These are phyloP conservation scores for Entomyzon cyanotis DNA, from an alignment of 2,113 vertebrate species.

Conservation along the genomic window DNA sequence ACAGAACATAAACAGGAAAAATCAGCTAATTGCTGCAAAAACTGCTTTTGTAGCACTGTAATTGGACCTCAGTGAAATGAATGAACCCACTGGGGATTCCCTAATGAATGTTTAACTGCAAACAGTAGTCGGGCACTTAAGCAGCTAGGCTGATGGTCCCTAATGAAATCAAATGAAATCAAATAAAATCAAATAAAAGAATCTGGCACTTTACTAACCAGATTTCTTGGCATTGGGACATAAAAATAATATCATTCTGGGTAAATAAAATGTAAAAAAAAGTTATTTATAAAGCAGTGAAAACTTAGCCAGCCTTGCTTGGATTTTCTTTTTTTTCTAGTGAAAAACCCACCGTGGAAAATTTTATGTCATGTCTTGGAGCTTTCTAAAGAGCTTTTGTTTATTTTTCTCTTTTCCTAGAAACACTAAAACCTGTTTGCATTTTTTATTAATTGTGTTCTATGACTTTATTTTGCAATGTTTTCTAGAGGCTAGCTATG, in stretches of 20 bases:
- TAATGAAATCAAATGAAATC: constrained; percentile 92
- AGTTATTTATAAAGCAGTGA: constrained; percentile 73
- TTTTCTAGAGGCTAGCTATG: neutral
- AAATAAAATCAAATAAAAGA: constrained; percentile 93
- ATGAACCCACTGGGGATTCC: constrained; percentile 91
- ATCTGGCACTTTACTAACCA: constrained; percentile 89
- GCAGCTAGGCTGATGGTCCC: constrained; percentile 80
- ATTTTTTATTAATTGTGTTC: neutral
- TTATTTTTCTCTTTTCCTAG: neutral
- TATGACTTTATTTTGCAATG: neutral
- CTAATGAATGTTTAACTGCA: constrained; percentile 95
- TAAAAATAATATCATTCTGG: constrained; percentile 76
- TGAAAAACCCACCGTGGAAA: neutral
- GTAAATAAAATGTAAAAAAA: constrained; percentile 79
- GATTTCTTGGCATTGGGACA: constrained; percentile 80
- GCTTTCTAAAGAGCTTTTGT: neutral
- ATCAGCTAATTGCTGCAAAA: constrained; percentile 94
- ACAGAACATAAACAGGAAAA: constrained; percentile 97
- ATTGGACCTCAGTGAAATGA: constrained; percentile 93
- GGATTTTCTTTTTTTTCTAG: neutral
- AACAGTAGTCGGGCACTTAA: constrained; percentile 88
- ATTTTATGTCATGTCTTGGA: neutral
- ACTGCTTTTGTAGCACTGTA: constrained; percentile 87
- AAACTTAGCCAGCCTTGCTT: constrained; percentile 50
- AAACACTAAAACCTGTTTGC: neutral